Base-by-base conservation (phyloP, 2,797 vertebrate genomes). In the Xenops minutus region DNA sequence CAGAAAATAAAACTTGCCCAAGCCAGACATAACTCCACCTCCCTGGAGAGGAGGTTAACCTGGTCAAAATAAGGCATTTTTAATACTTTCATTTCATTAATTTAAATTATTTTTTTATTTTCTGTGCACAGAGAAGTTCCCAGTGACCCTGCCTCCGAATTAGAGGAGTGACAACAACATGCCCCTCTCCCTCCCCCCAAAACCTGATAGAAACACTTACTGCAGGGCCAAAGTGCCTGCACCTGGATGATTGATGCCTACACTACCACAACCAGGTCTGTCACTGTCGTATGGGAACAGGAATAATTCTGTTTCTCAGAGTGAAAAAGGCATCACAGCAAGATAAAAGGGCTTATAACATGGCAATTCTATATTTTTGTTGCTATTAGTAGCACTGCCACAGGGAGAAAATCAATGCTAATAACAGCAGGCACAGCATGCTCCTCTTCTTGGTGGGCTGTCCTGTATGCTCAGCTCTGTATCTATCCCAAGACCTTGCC, bases 211-310 rank as follows among this genome's bases (percentile, higher is more conserved):
- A n/a, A 74, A 63, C 27, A 21, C 37, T 46, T 32, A 20, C 79
- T 43, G 44, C 7, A 29, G 12, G 56, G 32, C 10, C 26, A 26
- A 48, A n/a, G 10, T 0, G 3, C 54, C 51, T 55, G n/a, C 43
- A 37, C 20, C 24, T 6, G 20, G 34, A 29, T 5, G 10, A 43
- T 8, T 24, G 13, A 11, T 2, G 32, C 43, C 21, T 24, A 24
- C 4, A 6, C 27, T 58, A 12, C 14, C 69, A 30, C 24, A 49
- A 26, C 16, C 21, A 30, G 26, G n/a, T 71, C 69, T 11, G 1
- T 10, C 23, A 15, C 48, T 32, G 20, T 1, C 14, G 34, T 0
- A 0, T 8, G 12, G 67, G 23, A 3, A 54, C 0, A 1, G 29
- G 18, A 41, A 43, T 26, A 48, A 62, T 32, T 39, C 29, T 0